Conservation (phyloP, 2,888 invertebrate species). For the Pomacea canaliculata region DNA sequence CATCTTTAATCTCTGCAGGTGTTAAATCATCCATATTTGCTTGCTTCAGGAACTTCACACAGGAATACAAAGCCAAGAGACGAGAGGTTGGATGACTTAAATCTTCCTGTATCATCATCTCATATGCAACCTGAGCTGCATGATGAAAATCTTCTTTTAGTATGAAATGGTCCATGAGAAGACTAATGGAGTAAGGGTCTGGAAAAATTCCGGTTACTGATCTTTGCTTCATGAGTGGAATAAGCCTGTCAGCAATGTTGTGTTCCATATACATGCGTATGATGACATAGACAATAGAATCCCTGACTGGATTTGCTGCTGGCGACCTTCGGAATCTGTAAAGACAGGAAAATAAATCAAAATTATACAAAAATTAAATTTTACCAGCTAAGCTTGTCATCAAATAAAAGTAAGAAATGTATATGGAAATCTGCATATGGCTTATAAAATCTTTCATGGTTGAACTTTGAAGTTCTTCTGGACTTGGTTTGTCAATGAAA, state of each 20-base stretch:
- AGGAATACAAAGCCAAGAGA: slow-evolving; percentile 80
- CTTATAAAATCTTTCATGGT: no score
- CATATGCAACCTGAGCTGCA: slow-evolving; percentile 83
- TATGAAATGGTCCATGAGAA: slow-evolving; percentile 84
- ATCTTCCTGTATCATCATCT: slow-evolving; percentile 92
- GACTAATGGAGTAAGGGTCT: slow-evolving; percentile 83
- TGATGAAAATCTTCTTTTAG: slow-evolving; percentile 76
- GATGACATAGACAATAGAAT: slow-evolving; percentile 87
- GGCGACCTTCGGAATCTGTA: slow-evolving; percentile 18
- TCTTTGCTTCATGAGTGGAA: slow-evolving; percentile 83
- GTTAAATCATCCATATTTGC: slow-evolving; percentile 37
- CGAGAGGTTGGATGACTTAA: slow-evolving; percentile 79
- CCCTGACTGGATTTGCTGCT: slow-evolving; percentile 66
- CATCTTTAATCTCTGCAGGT: slow-evolving; percentile 38
- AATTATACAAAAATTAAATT: no score
- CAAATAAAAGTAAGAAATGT: no score
- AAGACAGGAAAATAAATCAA: neutral
- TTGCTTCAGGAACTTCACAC: slow-evolving; percentile 76
- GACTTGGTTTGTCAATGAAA: no score
- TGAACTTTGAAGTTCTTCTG: no score
- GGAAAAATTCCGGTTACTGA: slow-evolving; percentile 82
- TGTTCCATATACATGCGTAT: slow-evolving; percentile 73
- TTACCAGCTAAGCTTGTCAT: no score
- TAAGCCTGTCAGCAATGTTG: slow-evolving; percentile 76
- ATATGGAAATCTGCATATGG: no score